Conservation (phyloP, 2,888 invertebrate genomes). For the Polyommatus iphigenia region DNA sequence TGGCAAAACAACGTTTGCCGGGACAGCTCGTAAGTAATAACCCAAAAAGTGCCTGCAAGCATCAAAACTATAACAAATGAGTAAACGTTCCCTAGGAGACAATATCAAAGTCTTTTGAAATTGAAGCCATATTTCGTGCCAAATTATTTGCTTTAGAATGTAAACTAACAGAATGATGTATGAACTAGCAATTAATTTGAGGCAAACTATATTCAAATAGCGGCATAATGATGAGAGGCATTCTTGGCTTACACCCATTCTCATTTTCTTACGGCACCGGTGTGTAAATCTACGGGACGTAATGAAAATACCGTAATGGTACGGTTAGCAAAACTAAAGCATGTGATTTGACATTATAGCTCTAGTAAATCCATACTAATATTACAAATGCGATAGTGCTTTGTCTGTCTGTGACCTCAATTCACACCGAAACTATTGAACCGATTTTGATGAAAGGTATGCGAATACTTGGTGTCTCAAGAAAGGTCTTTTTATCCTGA, state of each 20-base stretch:
- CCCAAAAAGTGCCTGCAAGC: background rate
- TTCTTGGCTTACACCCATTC: conserved; percentile 54
- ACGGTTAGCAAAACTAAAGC: background rate
- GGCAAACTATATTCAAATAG: conserved; percentile 12
- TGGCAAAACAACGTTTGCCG: too few species aligned
- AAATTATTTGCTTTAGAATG: background rate
- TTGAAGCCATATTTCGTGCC: background rate
- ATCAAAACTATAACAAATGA: background rate
- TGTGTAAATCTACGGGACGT: conserved; percentile 57
- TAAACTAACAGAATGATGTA: background rate
- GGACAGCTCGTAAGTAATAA: too few species aligned
- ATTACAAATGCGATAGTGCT: too few species aligned
- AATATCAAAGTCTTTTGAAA: background rate
- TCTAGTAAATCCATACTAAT: too few species aligned
- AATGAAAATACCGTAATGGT: conserved; percentile 56
- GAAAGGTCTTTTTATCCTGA: too few species aligned
- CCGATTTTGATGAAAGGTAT: too few species aligned
- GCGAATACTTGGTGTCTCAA: too few species aligned
- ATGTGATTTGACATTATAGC: too few species aligned
- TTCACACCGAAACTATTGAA: too few species aligned
- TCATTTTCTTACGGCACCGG: conserved; percentile 62
- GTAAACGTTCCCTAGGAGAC: background rate
- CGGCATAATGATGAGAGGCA: conserved; percentile 47
- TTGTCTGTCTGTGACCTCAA: too few species aligned
- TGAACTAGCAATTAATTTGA: conserved; percentile 6